Evolutionary conservation across 2,888 invertebrate genomes (phyloP).

Genomic region (Hirtodrosophila histrioides): DNA sequence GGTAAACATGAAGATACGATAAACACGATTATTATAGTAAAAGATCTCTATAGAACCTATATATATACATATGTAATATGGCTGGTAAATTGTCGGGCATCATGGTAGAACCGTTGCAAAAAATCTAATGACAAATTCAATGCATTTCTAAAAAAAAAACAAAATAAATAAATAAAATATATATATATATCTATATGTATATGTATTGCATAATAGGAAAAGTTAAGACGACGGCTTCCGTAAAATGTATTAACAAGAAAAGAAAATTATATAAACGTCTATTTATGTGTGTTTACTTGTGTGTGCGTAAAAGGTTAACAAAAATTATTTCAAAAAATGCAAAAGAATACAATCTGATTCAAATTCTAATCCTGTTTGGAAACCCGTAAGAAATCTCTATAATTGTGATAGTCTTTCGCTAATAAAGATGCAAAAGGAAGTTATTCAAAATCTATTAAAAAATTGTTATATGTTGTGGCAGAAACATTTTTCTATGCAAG

Average conservation of each 20-base stretch:
- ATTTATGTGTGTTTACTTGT: conserved; percentile 34
- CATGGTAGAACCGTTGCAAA: conserved; percentile 63
- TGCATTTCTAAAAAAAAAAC: conserved; percentile 61
- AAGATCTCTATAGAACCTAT: conserved; percentile 25
- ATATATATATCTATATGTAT: too few relatives aligned
- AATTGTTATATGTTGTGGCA: conserved; percentile 19
- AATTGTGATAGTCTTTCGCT: conserved; percentile 73
- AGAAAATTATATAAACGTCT: conserved; percentile 7
- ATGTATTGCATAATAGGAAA: not conserved
- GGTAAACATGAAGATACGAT: conserved; percentile 38
- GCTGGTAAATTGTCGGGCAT: conserved; percentile 13
- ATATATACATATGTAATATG: conserved; percentile 6
- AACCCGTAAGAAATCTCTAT: conserved; percentile 59
- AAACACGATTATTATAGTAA: conserved; percentile 13
- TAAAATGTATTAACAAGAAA: conserved; percentile 4
- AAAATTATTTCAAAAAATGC: conserved; percentile 35
- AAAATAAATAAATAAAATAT: conserved; percentile 8
- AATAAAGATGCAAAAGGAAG: conserved; percentile 27
- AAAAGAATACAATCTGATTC: conserved; percentile 49
- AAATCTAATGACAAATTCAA: conserved; percentile 67
- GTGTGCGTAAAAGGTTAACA: conserved; percentile 35
- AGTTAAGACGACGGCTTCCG: conserved; percentile 36
- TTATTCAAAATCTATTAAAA: conserved; percentile 29
- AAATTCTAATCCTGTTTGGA: conserved; percentile 33
- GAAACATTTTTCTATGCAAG: conserved; percentile 6